A percentile compares a stretch with the other conserved stretches of the same genome.
Conservation (phyloP, 2,888 invertebrate species). For the Caenorhabditis uteleia region DNA sequence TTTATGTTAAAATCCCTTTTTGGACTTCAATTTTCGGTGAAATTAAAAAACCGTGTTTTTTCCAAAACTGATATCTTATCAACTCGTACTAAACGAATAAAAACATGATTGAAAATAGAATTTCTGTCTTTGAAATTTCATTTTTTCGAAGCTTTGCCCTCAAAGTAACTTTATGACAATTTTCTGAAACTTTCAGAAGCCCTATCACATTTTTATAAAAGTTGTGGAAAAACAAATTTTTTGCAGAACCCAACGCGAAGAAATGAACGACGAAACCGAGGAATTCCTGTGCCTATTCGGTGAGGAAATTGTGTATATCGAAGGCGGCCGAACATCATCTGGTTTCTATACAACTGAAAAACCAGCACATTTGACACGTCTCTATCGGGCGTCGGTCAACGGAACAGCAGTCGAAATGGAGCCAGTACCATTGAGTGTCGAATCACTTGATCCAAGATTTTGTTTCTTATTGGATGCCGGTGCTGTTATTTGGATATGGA, state of each 20-base stretch:
- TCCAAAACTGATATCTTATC: too few relatives aligned
- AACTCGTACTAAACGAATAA: too few relatives aligned
- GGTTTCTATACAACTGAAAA: slow-evolving; percentile 90
- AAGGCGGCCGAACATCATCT: slow-evolving; percentile 94
- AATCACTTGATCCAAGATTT: slow-evolving; percentile 86
- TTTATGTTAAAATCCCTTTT: too few relatives aligned
- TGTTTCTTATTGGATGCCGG: slow-evolving; percentile 91
- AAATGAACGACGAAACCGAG: slow-evolving; percentile 93
- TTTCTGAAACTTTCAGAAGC: not conserved
- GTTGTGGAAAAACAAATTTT: not conserved
- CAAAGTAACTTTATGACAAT: not conserved
- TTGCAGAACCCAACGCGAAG: slow-evolving; percentile 84
- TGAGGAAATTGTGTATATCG: slow-evolving; percentile 88
- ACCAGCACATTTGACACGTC: slow-evolving; percentile 51
- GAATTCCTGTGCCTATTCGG: slow-evolving; percentile 92
- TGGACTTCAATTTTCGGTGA: too few relatives aligned
- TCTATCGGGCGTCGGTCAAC: slow-evolving; percentile 65
- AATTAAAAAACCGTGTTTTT: too few relatives aligned
- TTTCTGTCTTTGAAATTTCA: too few relatives aligned
- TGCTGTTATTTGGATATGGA: slow-evolving; percentile 85
- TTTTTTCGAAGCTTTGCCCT: too few relatives aligned
- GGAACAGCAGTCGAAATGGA: slow-evolving; percentile 73
- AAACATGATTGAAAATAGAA: too few relatives aligned
- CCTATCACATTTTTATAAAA: not conserved
- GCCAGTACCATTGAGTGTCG: slow-evolving; percentile 69